Percentiles rank a stretch among this genome's conserved stretches.
Conservation (phyloP, 2,113 vertebrate genomes). For the Plecturocebus donacophilus region DNA sequence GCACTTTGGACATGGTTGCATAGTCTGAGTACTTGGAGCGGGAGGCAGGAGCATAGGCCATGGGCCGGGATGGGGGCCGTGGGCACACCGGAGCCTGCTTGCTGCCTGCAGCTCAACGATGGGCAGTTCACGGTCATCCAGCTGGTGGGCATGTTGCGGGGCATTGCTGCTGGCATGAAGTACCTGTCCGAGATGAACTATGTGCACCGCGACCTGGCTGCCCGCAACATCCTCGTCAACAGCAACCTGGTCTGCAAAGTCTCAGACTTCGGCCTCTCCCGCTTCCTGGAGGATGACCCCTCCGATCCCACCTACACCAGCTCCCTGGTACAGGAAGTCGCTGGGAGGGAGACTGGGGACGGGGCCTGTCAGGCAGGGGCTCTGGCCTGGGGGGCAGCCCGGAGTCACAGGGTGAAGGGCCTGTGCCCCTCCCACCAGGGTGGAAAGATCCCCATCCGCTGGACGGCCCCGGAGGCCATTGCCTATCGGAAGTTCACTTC, state of each 20-base stretch:
- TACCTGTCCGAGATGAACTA: slow-evolving; percentile 99
- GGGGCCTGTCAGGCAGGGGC: slow-evolving; percentile 27
- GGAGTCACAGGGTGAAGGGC: slow-evolving; percentile 62
- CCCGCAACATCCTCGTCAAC: slow-evolving; percentile 97
- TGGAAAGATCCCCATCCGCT: slow-evolving; percentile 98
- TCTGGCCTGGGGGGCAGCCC: neutral
- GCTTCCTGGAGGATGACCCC: slow-evolving; percentile 95
- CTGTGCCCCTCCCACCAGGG: slow-evolving; percentile 82
- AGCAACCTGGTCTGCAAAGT: slow-evolving; percentile 99
- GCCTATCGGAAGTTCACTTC: slow-evolving; percentile 99
- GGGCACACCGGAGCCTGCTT: neutral
- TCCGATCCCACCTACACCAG: slow-evolving; percentile 97
- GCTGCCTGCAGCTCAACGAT: slow-evolving; percentile 91
- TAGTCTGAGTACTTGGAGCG: neutral
- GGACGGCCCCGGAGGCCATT: slow-evolving; percentile 98
- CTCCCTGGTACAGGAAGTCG: slow-evolving; percentile 90
- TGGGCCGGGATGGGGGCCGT: neutral
- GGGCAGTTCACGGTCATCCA: slow-evolving; percentile 99
- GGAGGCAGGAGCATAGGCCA: neutral
- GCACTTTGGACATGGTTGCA: neutral
- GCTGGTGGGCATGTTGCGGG: slow-evolving; percentile 96
- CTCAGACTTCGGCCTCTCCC: slow-evolving; percentile 96
- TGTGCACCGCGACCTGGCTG: slow-evolving; percentile 95
- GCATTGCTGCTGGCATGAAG: slow-evolving; percentile 97
- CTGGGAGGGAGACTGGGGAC: neutral